Percentiles rank a stretch among this genome's conserved stretches.
These are phyloP conservation scores for Cepphus grylle DNA, from an alignment of 2,113 vertebrate species.

Conservation along the genomic window DNA sequence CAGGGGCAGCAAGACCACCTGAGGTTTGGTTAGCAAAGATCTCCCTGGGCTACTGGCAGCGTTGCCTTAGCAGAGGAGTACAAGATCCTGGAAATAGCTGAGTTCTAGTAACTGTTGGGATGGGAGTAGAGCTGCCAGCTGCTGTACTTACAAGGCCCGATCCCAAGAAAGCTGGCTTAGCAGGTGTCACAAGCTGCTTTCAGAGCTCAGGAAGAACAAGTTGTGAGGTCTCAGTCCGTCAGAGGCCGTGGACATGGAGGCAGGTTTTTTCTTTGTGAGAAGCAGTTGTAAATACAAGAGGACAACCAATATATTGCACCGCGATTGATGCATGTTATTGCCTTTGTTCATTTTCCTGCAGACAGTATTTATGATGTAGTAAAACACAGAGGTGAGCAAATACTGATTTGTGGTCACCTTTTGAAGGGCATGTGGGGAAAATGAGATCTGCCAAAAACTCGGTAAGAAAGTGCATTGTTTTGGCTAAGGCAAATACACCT, in stretches of 20 bases:
- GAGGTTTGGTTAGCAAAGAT: background rate
- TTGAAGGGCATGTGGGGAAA: background rate
- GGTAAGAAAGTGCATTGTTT: background rate
- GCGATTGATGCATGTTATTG: background rate
- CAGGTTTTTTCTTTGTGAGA: background rate
- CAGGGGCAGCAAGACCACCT: background rate
- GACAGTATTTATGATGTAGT: background rate
- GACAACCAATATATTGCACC: background rate
- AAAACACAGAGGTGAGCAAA: background rate
- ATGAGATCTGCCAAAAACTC: background rate
- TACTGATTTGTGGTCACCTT: background rate
- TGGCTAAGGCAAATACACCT: background rate
- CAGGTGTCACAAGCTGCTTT: background rate
- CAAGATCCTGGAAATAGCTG: background rate
- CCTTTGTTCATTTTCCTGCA: background rate
- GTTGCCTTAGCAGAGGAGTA: background rate
- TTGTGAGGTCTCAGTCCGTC: accelerated
- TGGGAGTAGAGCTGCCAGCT: accelerated
- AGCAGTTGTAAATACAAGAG: background rate
- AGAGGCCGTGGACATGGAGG: background rate
- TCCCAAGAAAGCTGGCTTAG: background rate
- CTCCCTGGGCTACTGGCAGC: background rate
- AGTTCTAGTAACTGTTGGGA: accelerated
- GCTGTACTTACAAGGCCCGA: background rate
- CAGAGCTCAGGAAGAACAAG: background rate